Conservation (phyloP, 1,140 invertebrate genomes). For the Mesaphorura yosii region DNA sequence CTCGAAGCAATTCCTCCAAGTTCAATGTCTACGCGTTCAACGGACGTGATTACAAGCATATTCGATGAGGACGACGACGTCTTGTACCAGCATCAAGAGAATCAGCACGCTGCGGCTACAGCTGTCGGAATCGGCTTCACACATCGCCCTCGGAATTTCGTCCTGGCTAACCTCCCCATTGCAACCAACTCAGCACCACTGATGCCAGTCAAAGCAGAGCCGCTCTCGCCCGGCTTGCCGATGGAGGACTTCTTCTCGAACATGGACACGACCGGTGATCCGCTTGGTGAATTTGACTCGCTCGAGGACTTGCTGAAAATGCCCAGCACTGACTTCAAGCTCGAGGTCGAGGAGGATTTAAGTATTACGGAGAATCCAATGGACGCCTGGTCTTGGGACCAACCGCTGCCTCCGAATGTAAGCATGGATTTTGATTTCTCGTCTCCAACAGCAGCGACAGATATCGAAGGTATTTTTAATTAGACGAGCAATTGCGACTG, state of each 20-base stretch:
- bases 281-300: constrained; percentile 58
- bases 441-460: not conserved
- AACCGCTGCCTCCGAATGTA: constrained; percentile 16
- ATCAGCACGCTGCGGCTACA: not conserved
- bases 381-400: constrained; percentile 29
- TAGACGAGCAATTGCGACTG: too few relatives aligned
- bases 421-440: constrained; percentile 27
- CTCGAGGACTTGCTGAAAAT: constrained; percentile 48
- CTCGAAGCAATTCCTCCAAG: constrained; percentile 25
- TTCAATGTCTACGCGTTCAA: too few relatives aligned
- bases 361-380: constrained; percentile 25
- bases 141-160: not conserved
- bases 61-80: too few relatives aligned
- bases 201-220: constrained; percentile 24
- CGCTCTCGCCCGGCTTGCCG: constrained; percentile 29
- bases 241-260: constrained; percentile 22
- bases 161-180: too few relatives aligned
- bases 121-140: not conserved
- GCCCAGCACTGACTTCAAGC: constrained; percentile 50
- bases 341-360: constrained; percentile 38
- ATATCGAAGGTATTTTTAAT: not conserved
- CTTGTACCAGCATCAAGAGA: constrained; percentile 6
- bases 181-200: not conserved
- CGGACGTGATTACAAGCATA: too few relatives aligned
- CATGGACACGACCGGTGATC: constrained; percentile 20